phyloP scores from a whole-genome alignment of 2,797 vertebrate species.

The Steatocranus sp. region DNA sequence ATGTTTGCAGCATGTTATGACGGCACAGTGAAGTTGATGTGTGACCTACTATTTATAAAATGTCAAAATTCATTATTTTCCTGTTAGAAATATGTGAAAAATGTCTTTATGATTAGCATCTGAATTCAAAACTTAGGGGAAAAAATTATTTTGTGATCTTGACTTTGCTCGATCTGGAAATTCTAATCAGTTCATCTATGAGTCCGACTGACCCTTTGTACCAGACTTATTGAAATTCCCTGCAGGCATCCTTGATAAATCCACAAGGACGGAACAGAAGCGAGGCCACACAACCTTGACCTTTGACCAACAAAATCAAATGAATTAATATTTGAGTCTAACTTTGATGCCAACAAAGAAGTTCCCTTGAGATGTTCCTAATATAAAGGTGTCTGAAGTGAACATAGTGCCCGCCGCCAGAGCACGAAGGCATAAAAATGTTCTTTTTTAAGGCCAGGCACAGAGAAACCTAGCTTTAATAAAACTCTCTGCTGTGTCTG shows the following conservation, averaged over 20 bases:
- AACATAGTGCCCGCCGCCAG: fast-evolving
- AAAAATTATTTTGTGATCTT: not conserved
- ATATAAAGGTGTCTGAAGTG: not conserved
- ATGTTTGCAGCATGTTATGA: not conserved
- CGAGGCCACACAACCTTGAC: not conserved
- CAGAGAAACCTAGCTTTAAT: not conserved
- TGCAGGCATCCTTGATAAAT: not conserved
- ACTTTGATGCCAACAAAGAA: not conserved
- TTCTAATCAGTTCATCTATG: not conserved
- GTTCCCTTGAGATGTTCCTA: not conserved
- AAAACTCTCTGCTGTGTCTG: not conserved
- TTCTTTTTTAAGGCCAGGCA: not conserved
- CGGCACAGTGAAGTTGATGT: not conserved
- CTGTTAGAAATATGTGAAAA: not conserved
- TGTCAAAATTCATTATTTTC: not conserved
- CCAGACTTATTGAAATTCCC: not conserved
- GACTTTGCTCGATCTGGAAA: not conserved
- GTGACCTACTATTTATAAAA: not conserved
- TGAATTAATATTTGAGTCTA: not conserved
- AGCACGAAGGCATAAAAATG: fast-evolving
- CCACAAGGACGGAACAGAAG: not conserved
- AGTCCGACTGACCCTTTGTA: not conserved
- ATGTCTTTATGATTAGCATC: not conserved
- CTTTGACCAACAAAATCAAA: not conserved
- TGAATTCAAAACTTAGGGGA: not conserved